phyloP scores from a whole-genome alignment of 2,888 invertebrate genomes.

The Himalopsyche anomala region DNA sequence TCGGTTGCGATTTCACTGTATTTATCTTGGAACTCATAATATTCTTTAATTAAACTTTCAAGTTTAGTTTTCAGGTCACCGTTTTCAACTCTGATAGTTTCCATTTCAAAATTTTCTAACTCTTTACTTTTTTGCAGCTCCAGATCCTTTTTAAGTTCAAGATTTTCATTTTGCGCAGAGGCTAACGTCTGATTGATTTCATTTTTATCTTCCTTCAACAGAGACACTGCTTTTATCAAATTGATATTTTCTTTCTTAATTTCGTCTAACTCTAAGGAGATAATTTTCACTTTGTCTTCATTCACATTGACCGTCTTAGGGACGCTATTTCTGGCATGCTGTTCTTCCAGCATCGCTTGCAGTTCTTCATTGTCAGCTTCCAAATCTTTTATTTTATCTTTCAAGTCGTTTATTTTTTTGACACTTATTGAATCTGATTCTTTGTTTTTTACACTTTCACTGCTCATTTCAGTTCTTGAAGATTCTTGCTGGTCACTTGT shows the following conservation, averaged over 20 bases:
- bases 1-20: constrained; percentile 53
- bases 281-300: constrained; percentile 60
- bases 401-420: constrained; percentile 76
- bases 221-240: constrained; percentile 68
- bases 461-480: constrained; percentile 45
- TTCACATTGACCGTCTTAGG: constrained; percentile 53
- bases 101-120: constrained; percentile 67
- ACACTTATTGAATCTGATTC: constrained; percentile 79
- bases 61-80: constrained; percentile 62
- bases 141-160: constrained; percentile 67
- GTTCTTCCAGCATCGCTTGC: constrained; percentile 77
- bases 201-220: constrained; percentile 35
- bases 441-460: constrained; percentile 71
- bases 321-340: constrained; percentile 48
- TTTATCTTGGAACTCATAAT: constrained; percentile 62
- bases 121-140: constrained; percentile 66
- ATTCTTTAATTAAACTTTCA: constrained; percentile 60
- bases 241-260: constrained; percentile 75
- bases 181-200: constrained; percentile 6
- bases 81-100: constrained; percentile 63
- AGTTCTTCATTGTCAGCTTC: constrained; percentile 80
- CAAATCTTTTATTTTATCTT: constrained; percentile 77
- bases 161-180: constrained; percentile 45
- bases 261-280: constrained; percentile 47
- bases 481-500: constrained; percentile 64